Base-by-base conservation (phyloP, 2,888 invertebrate genomes). In the Maniola hyperantus region DNA sequence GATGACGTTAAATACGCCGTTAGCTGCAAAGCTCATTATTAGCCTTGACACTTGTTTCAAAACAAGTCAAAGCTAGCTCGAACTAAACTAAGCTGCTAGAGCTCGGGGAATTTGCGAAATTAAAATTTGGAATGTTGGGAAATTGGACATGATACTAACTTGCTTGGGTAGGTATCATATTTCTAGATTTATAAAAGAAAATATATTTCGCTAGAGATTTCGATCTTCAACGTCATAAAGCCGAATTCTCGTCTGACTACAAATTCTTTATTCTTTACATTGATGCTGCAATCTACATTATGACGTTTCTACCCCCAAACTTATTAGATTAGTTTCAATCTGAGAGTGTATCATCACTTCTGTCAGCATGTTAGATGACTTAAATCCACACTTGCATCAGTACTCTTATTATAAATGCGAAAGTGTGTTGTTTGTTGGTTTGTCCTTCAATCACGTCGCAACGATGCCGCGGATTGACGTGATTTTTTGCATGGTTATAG, bases 101-200 rank as follows among this genome's bases (percentile, higher is more conserved):
- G 66, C 70, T 68, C 58, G 36, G 67, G 71, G 71, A 72, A 69
- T 74, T 71, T 65, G 65, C 69, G 71, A 68, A 74, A 73, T 77
- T 71, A 74, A 74, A 73, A 74, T 65, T 72, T 72, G 72, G 72
- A 72, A 74, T 70, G 69, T 71, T 69, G 68, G 70, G 70, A 73
- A 75, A 75, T 75, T 74, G 69, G 70, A 72, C 71, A 64, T 67
- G 66, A 69, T 64, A 68, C 20, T 58, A 68, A 69, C 67, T 72
- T 64, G 67, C 71, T 71, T 68, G 67, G 44, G 50, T 67, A 57
- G 44, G 50, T 67, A 57, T 70, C 66, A 58, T 11, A 51, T 26
- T 51, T 26, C 26, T 51, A 26, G 13, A 51, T 1, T 26, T 1
- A 6, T 26, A 5, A 51, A 51, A 11, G 50, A 26, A 51, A 50